Evolutionary conservation across 2,888 invertebrate species (phyloP).

Genomic region (Julus scandinavius): DNA sequence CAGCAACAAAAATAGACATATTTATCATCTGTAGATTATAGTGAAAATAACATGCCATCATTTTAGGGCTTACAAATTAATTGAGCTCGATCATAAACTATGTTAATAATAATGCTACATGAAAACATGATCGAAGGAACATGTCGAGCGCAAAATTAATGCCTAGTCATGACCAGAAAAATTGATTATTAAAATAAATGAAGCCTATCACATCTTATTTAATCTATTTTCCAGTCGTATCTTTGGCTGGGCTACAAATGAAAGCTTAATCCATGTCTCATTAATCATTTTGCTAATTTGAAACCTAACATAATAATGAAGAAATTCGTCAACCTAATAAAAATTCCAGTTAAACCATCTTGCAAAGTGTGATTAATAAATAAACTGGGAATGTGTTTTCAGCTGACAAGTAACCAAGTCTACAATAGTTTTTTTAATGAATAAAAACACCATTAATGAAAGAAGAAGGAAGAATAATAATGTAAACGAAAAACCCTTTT

Average conservation of each 20-base stretch:
- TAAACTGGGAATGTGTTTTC: too few species aligned
- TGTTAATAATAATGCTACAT: not conserved
- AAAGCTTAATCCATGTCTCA: not conserved
- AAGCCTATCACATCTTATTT: slow-evolving; percentile 30
- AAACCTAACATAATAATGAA: not conserved
- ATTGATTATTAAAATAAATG: slow-evolving; percentile 37
- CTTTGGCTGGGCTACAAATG: not conserved
- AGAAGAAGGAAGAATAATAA: too few species aligned
- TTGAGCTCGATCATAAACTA: not conserved
- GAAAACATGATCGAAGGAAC: not conserved
- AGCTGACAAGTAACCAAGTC: too few species aligned
- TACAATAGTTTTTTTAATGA: too few species aligned
- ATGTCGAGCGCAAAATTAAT: not conserved
- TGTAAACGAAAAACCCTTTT: too few species aligned
- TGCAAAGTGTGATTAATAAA: not conserved
- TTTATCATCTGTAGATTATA: not conserved
- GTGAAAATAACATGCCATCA: not conserved
- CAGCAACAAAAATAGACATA: too few species aligned
- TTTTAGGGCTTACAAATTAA: not conserved
- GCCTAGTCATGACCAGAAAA: not conserved
- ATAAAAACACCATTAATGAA: too few species aligned
- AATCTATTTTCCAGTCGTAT: not conserved
- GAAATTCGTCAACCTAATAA: not conserved
- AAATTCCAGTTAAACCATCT: not conserved
- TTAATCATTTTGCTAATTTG: slow-evolving; percentile 8